Evolutionary conservation across 1,140 invertebrate genomes (phyloP).

Genomic region (Macrobrachium nipponense): DNA sequence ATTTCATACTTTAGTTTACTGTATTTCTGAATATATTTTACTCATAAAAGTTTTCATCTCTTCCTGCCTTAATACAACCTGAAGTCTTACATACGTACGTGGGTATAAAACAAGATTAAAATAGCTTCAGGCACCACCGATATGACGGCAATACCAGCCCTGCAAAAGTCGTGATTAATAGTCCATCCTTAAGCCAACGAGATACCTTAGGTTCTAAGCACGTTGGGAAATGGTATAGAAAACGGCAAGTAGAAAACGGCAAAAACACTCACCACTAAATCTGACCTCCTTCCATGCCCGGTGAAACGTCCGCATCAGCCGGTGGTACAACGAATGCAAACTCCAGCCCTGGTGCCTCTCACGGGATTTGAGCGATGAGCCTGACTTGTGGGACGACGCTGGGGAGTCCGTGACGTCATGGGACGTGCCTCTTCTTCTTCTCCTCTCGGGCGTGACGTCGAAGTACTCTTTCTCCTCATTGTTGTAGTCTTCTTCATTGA

Average conservation of each 20-base stretch:
- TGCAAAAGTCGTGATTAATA: too few relatives aligned
- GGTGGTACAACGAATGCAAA: constrained; percentile 40
- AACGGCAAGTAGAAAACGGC: background rate
- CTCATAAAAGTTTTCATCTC: too few relatives aligned
- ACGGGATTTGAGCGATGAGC: constrained; percentile 15
- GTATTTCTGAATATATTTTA: too few relatives aligned
- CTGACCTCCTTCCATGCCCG: constrained; percentile 56
- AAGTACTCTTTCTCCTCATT: constrained; percentile 29
- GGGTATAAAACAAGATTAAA: too few relatives aligned
- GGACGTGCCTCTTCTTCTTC: constrained; percentile 23
- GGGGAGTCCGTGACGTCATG: constrained; percentile 41
- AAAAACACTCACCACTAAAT: constrained; percentile 45
- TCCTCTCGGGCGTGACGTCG: constrained; percentile 35
- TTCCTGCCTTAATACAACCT: too few relatives aligned
- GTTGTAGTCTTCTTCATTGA: constrained; percentile 29
- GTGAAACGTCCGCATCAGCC: constrained; percentile 50
- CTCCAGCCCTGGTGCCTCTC: constrained; percentile 28
- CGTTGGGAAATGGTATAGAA: background rate
- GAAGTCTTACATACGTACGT: too few relatives aligned
- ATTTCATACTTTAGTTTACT: too few relatives aligned
- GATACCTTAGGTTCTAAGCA: background rate
- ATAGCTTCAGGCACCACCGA: too few relatives aligned
- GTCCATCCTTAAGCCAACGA: background rate
- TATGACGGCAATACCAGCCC: too few relatives aligned
- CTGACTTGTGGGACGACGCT: constrained; percentile 27